phyloP scores from a whole-genome alignment of 1,140 invertebrate genomes.

The Dysdera silvatica region DNA sequence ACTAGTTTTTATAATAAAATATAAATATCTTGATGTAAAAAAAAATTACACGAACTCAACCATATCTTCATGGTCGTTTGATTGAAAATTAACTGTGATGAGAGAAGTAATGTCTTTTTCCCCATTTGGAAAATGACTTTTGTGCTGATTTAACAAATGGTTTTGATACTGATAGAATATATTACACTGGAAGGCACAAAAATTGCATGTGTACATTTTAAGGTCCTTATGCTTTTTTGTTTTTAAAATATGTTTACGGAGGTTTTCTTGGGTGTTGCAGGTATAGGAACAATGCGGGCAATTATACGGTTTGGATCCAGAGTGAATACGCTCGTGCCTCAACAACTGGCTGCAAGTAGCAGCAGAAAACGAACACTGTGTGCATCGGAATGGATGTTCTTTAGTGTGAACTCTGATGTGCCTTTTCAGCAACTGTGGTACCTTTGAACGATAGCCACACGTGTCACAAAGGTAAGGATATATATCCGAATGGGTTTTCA shows the following conservation, averaged over 20 bases:
- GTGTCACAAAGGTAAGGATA: conserved; percentile 54
- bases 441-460: conserved; percentile 58
- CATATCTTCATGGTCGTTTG: no score
- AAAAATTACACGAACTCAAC: no score
- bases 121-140: background rate
- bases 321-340: conserved; percentile 37
- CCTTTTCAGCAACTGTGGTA: conserved; percentile 47
- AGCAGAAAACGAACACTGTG: conserved; percentile 53
- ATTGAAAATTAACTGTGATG: no score
- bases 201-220: conserved; percentile 64
- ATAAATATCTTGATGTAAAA: no score
- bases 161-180: conserved; percentile 57
- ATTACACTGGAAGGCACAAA: conserved; percentile 57
- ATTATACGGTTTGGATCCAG: conserved; percentile 42
- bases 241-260: conserved; percentile 74
- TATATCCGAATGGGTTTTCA: conserved; percentile 43
- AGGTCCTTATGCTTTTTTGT: conserved; percentile 67
- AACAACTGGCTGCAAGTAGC: conserved; percentile 42
- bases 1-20: no score
- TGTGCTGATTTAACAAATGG: conserved; percentile 56
- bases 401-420: conserved; percentile 31
- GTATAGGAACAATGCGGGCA: conserved; percentile 67
- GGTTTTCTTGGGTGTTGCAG: conserved; percentile 74
- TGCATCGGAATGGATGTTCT: conserved; percentile 32
- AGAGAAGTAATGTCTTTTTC: conserved; percentile 11